Evolutionary conservation across 2,888 invertebrate species (phyloP).

Genomic region (Ischnus inquisitorius): DNA sequence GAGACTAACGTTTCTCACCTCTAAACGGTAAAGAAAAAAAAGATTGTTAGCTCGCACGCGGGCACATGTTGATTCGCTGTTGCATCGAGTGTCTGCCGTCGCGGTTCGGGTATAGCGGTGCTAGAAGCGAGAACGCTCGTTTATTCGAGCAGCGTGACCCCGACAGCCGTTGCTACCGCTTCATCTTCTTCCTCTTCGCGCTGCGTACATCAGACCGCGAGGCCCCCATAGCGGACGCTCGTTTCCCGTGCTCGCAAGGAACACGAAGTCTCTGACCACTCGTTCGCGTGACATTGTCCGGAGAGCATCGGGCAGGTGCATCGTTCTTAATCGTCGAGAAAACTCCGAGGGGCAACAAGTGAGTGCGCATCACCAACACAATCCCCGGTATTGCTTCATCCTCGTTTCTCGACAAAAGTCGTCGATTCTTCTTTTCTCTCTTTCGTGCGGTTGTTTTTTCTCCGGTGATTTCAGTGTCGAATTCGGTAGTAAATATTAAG

Average conservation of each 20-base stretch:
- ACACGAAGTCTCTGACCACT: slow-evolving; percentile 68
- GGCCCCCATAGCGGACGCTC: slow-evolving; percentile 27
- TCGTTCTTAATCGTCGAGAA: not conserved
- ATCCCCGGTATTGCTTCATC: not conserved
- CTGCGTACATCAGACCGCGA: slow-evolving; percentile 18
- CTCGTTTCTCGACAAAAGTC: not conserved
- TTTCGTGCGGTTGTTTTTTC: not conserved
- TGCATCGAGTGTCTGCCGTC: not conserved
- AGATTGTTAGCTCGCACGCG: not conserved
- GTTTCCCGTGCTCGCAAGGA: slow-evolving; percentile 44
- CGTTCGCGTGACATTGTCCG: slow-evolving; percentile 72
- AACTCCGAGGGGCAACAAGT: not conserved
- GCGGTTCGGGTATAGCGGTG: slow-evolving; percentile 7
- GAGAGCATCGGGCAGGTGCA: slow-evolving; percentile 68
- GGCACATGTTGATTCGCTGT: not conserved
- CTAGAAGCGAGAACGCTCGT: slow-evolving; percentile 11
- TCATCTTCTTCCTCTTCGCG: slow-evolving; percentile 40
- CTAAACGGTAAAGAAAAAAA: too few species aligned
- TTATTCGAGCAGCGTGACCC: slow-evolving; percentile 21
- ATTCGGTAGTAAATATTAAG: slow-evolving; percentile 1
- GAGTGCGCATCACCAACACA: not conserved
- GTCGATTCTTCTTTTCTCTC: slow-evolving; percentile 25
- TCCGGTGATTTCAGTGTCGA: not conserved
- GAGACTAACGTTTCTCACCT: too few species aligned
- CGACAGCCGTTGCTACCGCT: slow-evolving; percentile 18